Base-by-base conservation (phyloP, 1,140 invertebrate species). In the Formica exsecta region DNA sequence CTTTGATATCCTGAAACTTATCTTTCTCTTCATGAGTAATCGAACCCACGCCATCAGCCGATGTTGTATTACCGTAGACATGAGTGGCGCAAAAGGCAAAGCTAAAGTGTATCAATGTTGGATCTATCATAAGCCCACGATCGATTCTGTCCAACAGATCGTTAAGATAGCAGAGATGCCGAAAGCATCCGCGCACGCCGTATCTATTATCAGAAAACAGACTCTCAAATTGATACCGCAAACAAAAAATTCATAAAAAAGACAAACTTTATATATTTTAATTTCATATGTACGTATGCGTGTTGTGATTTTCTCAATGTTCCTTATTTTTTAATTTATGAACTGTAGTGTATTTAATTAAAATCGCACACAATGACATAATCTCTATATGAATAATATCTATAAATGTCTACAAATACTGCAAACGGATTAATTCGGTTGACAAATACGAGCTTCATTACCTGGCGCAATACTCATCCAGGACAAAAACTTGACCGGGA, bases 1-100 rank as follows among this genome's bases (percentile, higher is more conserved):
- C 99, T 95, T 99, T 99, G 83, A 99, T 98, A 94, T 99, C 98
- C 81, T 98, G 98, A 95, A 99, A 99, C 93, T 99, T 99, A 92
- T 99, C 99, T 93, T 99, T 99, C 94, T 99, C 99, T 93, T 99
- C 98, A 92, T 98, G 97, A 5, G 98, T 98, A 84, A 99, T 99
- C 90, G 99, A 99, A 86, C 99, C 99, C 86, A 99, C 98, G 22
- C 99, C 99, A 95, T 99, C 99, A 25, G 66, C 57, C 11, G 75
- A 77, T 41, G 99, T 98, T 95, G 98, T 99, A 95, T 95, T 95
- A 87, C 99, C 99, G 94, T 99, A 98, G 11, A 99, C 99, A 95
- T 99, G 99, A 92, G 98, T 99, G 7, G 99, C 99, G 95, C 99
- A 99, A 95, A 99, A 99, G 32, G 99, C 99, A 96, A 99, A 99